Percentiles rank a stretch among this genome's conserved stretches.
These are phyloP conservation scores for Acanthococcus lagerstroemiae DNA, from an alignment of 2,888 invertebrate species.

Conservation along the genomic window DNA sequence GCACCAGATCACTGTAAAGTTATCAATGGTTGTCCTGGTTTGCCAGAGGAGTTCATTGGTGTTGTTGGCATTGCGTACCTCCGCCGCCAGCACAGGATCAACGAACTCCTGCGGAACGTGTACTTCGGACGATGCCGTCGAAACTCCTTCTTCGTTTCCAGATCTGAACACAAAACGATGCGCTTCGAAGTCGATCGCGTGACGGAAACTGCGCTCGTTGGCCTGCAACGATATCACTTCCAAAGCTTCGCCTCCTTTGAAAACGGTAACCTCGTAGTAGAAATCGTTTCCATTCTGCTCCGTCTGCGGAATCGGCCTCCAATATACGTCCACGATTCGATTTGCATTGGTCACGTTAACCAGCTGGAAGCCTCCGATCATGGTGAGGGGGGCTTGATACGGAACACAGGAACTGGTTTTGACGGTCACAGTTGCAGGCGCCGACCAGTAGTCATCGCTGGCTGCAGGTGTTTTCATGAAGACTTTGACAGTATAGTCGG, in stretches of 20 bases:
- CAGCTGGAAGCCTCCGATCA: slow-evolving; percentile 62
- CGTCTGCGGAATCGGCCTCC: slow-evolving; percentile 60
- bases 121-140: slow-evolving; percentile 49
- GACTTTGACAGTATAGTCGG: slow-evolving; percentile 61
- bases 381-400: slow-evolving; percentile 52
- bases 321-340: slow-evolving; percentile 61
- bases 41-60: slow-evolving; percentile 68
- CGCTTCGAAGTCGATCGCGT: slow-evolving; percentile 48
- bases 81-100: slow-evolving; percentile 54
- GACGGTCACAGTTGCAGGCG: slow-evolving; percentile 51
- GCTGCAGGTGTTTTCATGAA: slow-evolving; percentile 52
- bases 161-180: slow-evolving; percentile 53
- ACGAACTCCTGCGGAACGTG: slow-evolving; percentile 51
- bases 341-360: slow-evolving; percentile 41
- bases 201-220: not conserved
- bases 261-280: slow-evolving; percentile 45
- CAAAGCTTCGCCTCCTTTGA: not conserved
- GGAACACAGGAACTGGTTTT: slow-evolving; percentile 46
- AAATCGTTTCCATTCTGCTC: slow-evolving; percentile 66
- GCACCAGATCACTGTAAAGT: slow-evolving; percentile 78
- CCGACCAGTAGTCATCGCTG: slow-evolving; percentile 55
- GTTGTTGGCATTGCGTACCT: slow-evolving; percentile 60
- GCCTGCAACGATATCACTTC: no score
- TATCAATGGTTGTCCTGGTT: slow-evolving; percentile 40
- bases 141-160: slow-evolving; percentile 51